phyloP scores from a whole-genome alignment of 2,888 invertebrate species.

The Mythimna vitellina region DNA sequence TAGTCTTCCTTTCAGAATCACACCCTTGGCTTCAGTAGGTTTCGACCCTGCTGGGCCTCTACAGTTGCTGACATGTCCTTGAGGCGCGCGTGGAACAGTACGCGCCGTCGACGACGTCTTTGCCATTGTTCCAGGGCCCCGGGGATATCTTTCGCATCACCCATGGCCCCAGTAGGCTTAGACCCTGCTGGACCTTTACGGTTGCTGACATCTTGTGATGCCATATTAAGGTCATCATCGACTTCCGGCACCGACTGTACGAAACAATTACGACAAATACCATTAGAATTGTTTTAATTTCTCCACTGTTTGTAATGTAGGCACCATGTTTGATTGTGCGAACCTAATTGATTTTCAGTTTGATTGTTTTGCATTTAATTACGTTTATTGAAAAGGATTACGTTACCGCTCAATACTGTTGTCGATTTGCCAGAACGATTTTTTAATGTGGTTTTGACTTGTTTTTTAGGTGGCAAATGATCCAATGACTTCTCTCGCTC shows the following conservation, averaged over 20 bases:
- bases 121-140: too few species aligned
- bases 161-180: too few species aligned
- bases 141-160: too few species aligned
- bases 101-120: too few species aligned
- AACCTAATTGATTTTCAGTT: constrained; percentile 40
- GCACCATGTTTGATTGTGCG: constrained; percentile 46
- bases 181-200: too few species aligned
- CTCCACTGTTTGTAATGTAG: constrained; percentile 25
- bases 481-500: too few species aligned
- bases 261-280: constrained; percentile 37
- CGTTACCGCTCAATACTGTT: constrained; percentile 6
- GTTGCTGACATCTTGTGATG: too few species aligned
- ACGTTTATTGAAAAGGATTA: constrained; percentile 33
- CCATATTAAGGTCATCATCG: neutral
- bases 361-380: constrained; percentile 46
- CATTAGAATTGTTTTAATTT: constrained; percentile 46
- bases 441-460: neutral
- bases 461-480: neutral
- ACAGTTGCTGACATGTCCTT: too few species aligned
- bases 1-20: too few species aligned
- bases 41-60: too few species aligned
- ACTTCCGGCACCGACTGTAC: constrained; percentile 12
- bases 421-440: neutral
- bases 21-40: too few species aligned
- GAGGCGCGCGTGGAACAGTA: too few species aligned